phyloP scores from a whole-genome alignment of 2,797 vertebrate genomes.

The Pseudocheirus occidentalis region DNA sequence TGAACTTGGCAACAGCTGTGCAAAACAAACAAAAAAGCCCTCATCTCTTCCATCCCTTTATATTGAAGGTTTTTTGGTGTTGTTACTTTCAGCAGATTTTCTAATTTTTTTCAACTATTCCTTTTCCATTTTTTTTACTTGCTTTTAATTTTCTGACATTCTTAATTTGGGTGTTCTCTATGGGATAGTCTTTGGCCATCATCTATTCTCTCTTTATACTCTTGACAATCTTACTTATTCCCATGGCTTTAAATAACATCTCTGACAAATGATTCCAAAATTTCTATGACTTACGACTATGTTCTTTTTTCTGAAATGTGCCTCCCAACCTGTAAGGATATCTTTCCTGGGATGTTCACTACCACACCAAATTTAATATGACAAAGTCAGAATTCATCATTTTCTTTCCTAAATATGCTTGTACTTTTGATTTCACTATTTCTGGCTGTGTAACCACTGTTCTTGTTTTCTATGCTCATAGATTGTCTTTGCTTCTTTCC shows the following conservation, averaged over 20 bases:
- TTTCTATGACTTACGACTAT: not conserved
- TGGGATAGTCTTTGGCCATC: not conserved
- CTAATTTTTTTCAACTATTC: not conserved
- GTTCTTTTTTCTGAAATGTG: not conserved
- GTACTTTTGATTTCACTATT: not conserved
- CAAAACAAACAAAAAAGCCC: not conserved
- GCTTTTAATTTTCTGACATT: not conserved
- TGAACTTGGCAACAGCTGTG: not conserved
- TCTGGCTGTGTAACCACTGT: not conserved
- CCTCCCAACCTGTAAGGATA: too few species aligned
- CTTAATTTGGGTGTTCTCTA: not conserved
- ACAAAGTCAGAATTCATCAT: not conserved
- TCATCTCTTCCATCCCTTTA: not conserved
- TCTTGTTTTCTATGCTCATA: not conserved
- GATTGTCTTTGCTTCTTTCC: not conserved
- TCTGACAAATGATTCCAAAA: not conserved
- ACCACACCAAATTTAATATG: not conserved
- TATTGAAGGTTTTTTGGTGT: not conserved
- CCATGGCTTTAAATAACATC: not conserved
- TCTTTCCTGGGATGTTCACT: not conserved
- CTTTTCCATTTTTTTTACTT: not conserved
- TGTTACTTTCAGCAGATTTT: not conserved
- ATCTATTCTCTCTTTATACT: not conserved
- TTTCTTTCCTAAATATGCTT: not conserved
- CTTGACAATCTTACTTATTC: not conserved